Base-by-base conservation (phyloP, 2,888 invertebrate genomes). In the Keiferia lycopersicella region DNA sequence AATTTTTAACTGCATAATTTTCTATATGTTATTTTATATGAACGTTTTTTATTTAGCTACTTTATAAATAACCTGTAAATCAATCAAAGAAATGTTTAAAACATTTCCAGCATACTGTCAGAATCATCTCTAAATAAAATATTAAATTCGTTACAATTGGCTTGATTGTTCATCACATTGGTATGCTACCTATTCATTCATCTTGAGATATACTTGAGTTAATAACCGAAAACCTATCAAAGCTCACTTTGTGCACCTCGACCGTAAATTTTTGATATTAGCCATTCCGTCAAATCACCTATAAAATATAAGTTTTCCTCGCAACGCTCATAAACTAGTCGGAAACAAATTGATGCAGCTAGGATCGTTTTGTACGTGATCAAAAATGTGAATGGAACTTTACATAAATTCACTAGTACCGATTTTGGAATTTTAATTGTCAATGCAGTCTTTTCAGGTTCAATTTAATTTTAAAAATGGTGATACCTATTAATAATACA, bases 231-330 rank as follows among this genome's bases (percentile, higher is more conserved):
- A 72, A 74, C 69, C 69, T 73, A 75, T 76, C 71, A 76, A 75
- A 70, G 69, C 68, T 70, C 70, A 72, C 71, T 76, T 72, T 73
- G 73, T 79, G 51, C 71, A 73, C 71, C 70, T 71, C 71, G 76
- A 75, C 75, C 78, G 73, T 83, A 83, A 82, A 83, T 22, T 69
- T 80, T 80, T 72, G 69, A 76, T 79, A 80, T 77, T 75, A 77
- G 76, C 76, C 76, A 84, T 83, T 81, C 78, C 71, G 71, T 69
- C 65, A 77, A 80, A 85, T 80, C 75, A 80, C 77, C 80, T 68
- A 83, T 86, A 86, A 87, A 87, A 79, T 84, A 80, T 81, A 77
- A 82, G 77, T 80, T 81, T 78, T 83, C 81, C 80, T 81, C 72
- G 74, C 70, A 78, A 75, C 72, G 71, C 72, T 77, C 79, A 77